These are phyloP conservation scores for Anagrus nilaparvatae DNA, from an alignment of 1,140 invertebrate genomes.

Conservation along the genomic window DNA sequence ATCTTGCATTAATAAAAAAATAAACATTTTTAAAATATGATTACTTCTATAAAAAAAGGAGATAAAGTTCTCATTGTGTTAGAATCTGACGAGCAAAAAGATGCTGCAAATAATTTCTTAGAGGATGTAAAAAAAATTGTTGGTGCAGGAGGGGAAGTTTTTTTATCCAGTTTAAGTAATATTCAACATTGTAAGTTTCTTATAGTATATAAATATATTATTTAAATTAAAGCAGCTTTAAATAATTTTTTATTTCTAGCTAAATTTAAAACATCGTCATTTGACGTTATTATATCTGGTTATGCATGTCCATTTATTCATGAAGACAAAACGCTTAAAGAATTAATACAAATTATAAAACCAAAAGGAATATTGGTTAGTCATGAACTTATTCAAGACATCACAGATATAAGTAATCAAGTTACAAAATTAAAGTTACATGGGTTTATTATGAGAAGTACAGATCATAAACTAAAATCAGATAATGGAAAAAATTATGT, in stretches of 20 bases:
- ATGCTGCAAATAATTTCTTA: slow-evolving; percentile 11
- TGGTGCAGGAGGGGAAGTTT: slow-evolving; percentile 9
- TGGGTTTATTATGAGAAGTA: slow-evolving; percentile 52
- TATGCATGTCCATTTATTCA: slow-evolving; percentile 38
- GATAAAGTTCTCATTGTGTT: slow-evolving; percentile 17
- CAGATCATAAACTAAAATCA: slow-evolving; percentile 44
- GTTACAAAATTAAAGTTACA: slow-evolving; percentile 48
- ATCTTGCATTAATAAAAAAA: background rate
- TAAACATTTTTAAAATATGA: slow-evolving; percentile 9
- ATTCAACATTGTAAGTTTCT: slow-evolving; percentile 13
- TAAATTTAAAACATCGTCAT: slow-evolving; percentile 43
- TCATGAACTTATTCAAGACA: slow-evolving; percentile 18
- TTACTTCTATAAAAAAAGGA: slow-evolving; percentile 11
- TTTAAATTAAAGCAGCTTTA: background rate
- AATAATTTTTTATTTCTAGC: slow-evolving; percentile 30
- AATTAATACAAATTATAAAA: slow-evolving; percentile 47
- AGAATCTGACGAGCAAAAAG: slow-evolving; percentile 5
- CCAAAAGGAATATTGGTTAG: slow-evolving; percentile 42
- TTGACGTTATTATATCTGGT: slow-evolving; percentile 50
- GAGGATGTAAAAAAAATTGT: slow-evolving; percentile 14
- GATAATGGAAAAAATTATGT: slow-evolving; percentile 36
- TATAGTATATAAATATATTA: background rate
- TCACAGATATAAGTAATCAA: slow-evolving; percentile 31
- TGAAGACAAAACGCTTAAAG: slow-evolving; percentile 41
- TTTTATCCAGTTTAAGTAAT: slow-evolving; percentile 4